phyloP scores from a whole-genome alignment of 2,113 vertebrate genomes.

The Euleptes europaea region DNA sequence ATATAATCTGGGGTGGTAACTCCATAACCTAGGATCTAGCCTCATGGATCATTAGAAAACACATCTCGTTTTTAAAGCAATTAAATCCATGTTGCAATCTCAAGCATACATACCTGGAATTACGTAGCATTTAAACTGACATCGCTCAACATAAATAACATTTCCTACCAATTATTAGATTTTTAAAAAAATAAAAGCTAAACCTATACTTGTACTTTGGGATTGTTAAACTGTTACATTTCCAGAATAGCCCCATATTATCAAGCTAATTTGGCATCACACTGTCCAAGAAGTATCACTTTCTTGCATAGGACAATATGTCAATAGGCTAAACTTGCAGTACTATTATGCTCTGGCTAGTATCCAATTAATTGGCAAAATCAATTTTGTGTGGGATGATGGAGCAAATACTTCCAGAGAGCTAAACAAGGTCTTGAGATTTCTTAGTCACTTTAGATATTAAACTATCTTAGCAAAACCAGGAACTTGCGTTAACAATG shows the following conservation, averaged over 20 bases:
- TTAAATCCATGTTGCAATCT: background rate
- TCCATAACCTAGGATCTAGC: background rate
- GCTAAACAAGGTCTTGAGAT: too few species aligned
- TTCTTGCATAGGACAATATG: constrained; percentile 33
- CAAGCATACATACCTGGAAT: background rate
- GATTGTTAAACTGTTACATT: background rate
- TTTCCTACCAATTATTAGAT: background rate
- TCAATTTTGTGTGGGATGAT: constrained; percentile 31
- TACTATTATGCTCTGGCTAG: constrained; percentile 16
- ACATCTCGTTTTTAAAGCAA: background rate
- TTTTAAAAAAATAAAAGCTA: background rate
- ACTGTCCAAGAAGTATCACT: constrained; percentile 14
- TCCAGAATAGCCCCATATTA: background rate
- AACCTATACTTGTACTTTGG: background rate
- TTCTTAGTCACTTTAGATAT: too few species aligned
- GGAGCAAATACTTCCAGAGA: background rate
- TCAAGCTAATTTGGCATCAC: background rate
- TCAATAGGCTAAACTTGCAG: constrained; percentile 26
- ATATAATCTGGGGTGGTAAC: background rate
- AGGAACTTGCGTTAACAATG: too few species aligned
- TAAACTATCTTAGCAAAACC: too few species aligned
- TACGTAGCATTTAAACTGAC: background rate
- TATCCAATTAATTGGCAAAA: constrained; percentile 36
- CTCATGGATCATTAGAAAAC: background rate
- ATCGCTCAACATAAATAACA: background rate